Evolutionary conservation across 2,113 vertebrate genomes (phyloP).

Genomic region (Brevimyrus niger): DNA sequence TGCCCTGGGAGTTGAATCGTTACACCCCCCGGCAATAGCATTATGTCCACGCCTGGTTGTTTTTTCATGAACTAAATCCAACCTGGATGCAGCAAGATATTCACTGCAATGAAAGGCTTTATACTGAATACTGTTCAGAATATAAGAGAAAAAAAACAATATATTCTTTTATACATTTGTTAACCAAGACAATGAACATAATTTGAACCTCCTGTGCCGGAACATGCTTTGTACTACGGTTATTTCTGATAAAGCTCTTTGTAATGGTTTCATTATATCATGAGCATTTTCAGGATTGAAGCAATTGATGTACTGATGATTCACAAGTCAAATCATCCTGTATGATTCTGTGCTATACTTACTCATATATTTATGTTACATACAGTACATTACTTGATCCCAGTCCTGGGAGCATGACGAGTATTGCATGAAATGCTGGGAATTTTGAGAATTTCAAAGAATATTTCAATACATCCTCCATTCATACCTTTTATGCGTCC

Average conservation of each 20-base stretch:
- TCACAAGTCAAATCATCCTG: background rate
- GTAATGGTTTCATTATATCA: background rate
- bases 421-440: background rate
- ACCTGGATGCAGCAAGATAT: background rate
- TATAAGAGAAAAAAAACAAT: background rate
- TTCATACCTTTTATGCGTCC: background rate
- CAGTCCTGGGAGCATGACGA: background rate
- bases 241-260: background rate
- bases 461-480: too few relatives aligned
- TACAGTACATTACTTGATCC: background rate
- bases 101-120: background rate
- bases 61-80: background rate
- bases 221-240: background rate
- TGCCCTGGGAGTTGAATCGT: background rate
- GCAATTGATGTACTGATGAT: background rate
- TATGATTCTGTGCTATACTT: background rate
- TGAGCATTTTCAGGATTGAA: background rate
- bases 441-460: background rate
- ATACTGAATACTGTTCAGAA: background rate
- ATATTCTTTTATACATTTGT: background rate
- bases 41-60: background rate
- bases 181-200: background rate
- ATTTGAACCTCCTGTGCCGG: background rate
- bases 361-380: background rate
- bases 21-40: background rate